Conservation (phyloP, 2,797 vertebrate genomes). For the Ambastaia sidthimunki region DNA sequence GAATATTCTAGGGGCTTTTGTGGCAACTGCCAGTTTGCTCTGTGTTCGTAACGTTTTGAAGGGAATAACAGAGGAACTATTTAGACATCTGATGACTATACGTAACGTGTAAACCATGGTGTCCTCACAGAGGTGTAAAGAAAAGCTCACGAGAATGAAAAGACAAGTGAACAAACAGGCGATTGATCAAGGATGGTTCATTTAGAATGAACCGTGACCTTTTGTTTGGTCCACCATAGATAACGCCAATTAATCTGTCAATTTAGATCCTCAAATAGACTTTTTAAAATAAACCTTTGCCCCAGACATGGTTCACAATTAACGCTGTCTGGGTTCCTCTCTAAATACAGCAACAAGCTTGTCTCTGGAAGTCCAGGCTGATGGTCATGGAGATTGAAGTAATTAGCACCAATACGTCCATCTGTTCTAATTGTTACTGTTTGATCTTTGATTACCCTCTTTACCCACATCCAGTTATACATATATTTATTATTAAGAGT, state of each 20-base stretch:
- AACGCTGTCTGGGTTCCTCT: constrained; percentile 68
- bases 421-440: constrained; percentile 23
- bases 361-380: constrained; percentile 24
- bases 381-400: constrained; percentile 42
- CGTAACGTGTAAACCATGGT: constrained; percentile 17
- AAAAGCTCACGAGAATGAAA: constrained; percentile 13
- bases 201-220: constrained; percentile 58
- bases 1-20: constrained; percentile 48
- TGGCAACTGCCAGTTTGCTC: constrained; percentile 34
- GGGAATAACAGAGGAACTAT: constrained; percentile 33
- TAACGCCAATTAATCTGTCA: constrained; percentile 69
- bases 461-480: background rate
- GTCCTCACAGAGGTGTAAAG: no score
- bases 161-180: constrained; percentile 31
- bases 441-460: no score
- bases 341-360: constrained; percentile 57
- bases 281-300: constrained; percentile 61
- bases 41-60: constrained; percentile 39
- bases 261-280: constrained; percentile 63
- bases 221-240: constrained; percentile 63
- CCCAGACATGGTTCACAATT: constrained; percentile 67
- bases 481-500: no score
- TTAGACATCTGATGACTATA: constrained; percentile 33
- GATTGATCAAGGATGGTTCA: constrained; percentile 50
- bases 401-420: constrained; percentile 51